Conservation (phyloP, 2,113 vertebrate species). For the Psilopogon haemacephalus region DNA sequence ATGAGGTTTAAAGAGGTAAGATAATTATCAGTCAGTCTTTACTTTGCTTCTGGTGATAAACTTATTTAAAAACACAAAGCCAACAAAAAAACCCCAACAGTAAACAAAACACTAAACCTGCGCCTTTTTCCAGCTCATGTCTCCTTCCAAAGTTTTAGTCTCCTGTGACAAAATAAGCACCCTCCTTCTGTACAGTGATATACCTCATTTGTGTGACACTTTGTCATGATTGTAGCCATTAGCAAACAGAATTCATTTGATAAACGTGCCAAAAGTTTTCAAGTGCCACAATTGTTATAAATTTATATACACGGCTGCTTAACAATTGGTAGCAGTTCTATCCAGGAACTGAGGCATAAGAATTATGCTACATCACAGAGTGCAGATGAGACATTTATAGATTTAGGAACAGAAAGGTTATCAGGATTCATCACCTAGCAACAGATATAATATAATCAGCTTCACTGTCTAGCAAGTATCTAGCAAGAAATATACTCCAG, state of each 20-base stretch:
- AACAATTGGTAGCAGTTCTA: conserved; percentile 18
- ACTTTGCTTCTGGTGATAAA: conserved; percentile 39
- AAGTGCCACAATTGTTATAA: not conserved
- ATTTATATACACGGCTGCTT: not conserved
- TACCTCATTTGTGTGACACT: not conserved
- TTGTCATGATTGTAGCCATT: too few species aligned
- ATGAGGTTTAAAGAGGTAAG: conserved; percentile 45
- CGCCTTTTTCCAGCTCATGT: not conserved
- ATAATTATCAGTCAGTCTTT: not conserved
- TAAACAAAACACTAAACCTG: not conserved
- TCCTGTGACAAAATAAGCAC: not conserved
- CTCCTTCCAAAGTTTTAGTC: not conserved
- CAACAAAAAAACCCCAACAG: too few species aligned
- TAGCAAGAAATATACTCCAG: not conserved
- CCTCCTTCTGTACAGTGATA: not conserved
- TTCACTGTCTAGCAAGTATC: conserved; percentile 14
- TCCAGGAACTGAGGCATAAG: not conserved
- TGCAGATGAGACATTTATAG: not conserved
- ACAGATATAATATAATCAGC: not conserved
- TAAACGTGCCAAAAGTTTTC: conserved; percentile 10
- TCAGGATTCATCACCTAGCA: conserved; percentile 21
- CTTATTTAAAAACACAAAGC: not conserved
- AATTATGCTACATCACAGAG: not conserved
- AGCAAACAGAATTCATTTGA: not conserved
- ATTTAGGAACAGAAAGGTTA: conserved; percentile 37